Evolutionary conservation across 2,888 invertebrate genomes (phyloP).

Genomic region (Pristionchus maxplancki): DNA sequence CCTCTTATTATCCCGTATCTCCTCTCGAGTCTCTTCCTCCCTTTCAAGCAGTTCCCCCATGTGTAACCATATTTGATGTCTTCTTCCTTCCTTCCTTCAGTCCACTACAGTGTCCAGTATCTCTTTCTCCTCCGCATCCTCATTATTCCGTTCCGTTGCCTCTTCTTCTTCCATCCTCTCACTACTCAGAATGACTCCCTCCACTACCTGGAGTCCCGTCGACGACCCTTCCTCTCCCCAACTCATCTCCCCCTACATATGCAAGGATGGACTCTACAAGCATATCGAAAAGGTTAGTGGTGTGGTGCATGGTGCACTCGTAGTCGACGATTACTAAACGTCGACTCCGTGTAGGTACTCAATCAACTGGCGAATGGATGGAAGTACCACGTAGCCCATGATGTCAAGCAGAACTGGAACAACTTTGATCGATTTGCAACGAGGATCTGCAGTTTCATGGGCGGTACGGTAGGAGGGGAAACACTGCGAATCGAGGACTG

Average conservation of each 20-base stretch:
- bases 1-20: neutral
- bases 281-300: slow-evolving; percentile 39
- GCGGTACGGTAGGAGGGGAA: slow-evolving; percentile 56
- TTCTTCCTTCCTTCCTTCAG: neutral
- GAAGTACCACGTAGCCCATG: slow-evolving; percentile 77
- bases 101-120: slow-evolving; percentile 46
- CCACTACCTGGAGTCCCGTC: neutral
- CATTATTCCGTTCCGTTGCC: slow-evolving; percentile 43
- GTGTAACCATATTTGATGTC: slow-evolving; percentile 45
- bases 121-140: neutral
- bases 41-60: slow-evolving; percentile 22
- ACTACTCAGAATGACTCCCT: slow-evolving; percentile 26
- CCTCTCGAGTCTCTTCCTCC: slow-evolving; percentile 19
- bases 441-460: slow-evolving; percentile 69
- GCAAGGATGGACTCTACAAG: slow-evolving; percentile 48
- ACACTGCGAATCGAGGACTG: neutral
- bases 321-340: slow-evolving; percentile 61
- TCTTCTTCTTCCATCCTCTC: slow-evolving; percentile 4
- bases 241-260: slow-evolving; percentile 37
- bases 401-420: slow-evolving; percentile 73
- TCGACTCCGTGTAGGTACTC: slow-evolving; percentile 59
- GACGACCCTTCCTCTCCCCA: slow-evolving; percentile 16
- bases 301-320: slow-evolving; percentile 3
- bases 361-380: slow-evolving; percentile 73
- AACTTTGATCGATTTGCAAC: slow-evolving; percentile 71